Base-by-base conservation (phyloP, 2,113 vertebrate species). In the Platysteira castanea region DNA sequence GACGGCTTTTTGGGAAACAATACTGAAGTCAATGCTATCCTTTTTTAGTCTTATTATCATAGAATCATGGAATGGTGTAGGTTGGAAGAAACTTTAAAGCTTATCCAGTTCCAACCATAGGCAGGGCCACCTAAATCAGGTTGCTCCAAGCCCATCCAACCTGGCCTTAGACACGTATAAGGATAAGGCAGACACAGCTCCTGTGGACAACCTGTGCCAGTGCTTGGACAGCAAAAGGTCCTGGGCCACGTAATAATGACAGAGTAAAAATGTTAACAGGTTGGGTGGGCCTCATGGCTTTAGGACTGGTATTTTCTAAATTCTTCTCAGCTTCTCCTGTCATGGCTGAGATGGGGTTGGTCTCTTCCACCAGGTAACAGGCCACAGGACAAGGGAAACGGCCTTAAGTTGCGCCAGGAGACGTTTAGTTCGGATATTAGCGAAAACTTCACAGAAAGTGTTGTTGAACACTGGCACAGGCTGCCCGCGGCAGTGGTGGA, bases 261-360 rank as follows among this genome's bases (percentile, higher is more conserved):
- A 20, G 5, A 0, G 1, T 9, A 31, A 28, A 23, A 18, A 21
- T 26, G 67, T 9, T 5, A 44, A 69, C 28, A 57, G 6, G 6
- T 10, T 24, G 52, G 49, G 27, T 24, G 52, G 49, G 27, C 10
- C 13, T 22, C 44, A 65, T 0, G 0, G 30, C 42, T n/a, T 24
- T 27, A 65, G 4, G 22, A 33, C 15, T 0, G 1, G 4, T 4
- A 3, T 53, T 53, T 47, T n/a, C 23, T 53, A 1, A 5, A 15
- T 56, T 65, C 41, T 61, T 7, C 42, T 10, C 42, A 57, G 26
- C 5, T 10, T 19, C 10, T 41, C 13, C 10, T 9, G 69, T 13
- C 39, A 35, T 1, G 7, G 18, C 16, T 8, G 6, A 20, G 23
- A 9, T 2, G 12, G 10, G 11, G 6, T 28, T 2, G 3, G 23